These are phyloP conservation scores for Caenorhabditis sp. DNA, from an alignment of 2,888 invertebrate species.

Conservation along the genomic window DNA sequence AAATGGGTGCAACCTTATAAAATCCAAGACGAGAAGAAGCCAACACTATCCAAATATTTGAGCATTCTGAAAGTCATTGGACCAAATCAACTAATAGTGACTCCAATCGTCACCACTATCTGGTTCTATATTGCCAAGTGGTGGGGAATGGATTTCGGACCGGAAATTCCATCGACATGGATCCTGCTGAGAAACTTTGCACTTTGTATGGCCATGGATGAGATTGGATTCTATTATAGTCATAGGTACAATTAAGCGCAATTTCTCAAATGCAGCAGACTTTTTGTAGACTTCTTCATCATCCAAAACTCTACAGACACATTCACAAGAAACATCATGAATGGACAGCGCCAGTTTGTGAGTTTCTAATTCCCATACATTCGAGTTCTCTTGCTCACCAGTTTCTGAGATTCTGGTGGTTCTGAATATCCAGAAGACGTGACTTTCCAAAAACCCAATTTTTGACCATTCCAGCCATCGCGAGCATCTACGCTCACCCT, in stretches of 20 bases:
- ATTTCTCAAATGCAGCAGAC: no score
- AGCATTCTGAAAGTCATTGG: slow-evolving; percentile 46
- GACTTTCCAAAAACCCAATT: no score
- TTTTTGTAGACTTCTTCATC: slow-evolving; percentile 87
- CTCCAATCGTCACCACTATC: slow-evolving; percentile 45
- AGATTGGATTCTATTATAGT: slow-evolving; percentile 91
- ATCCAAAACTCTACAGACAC: slow-evolving; percentile 88
- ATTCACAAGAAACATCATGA: slow-evolving; percentile 93
- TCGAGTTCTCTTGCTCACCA: no score
- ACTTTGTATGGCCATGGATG: slow-evolving; percentile 89
- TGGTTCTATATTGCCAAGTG: slow-evolving; percentile 49
- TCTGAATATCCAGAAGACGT: background rate
- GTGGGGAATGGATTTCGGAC: slow-evolving; percentile 52
- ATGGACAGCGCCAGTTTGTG: slow-evolving; percentile 89
- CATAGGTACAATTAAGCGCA: slow-evolving; percentile 87
- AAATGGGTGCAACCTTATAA: slow-evolving; percentile 89
- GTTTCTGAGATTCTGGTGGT: background rate
- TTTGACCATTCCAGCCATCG: slow-evolving; percentile 74
- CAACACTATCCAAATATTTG: slow-evolving; percentile 41
- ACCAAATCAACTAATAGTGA: slow-evolving; percentile 55
- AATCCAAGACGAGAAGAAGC: slow-evolving; percentile 90
- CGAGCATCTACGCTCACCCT: slow-evolving; percentile 73
- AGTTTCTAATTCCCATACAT: no score
- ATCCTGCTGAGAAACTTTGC: slow-evolving; percentile 86
- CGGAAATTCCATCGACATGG: slow-evolving; percentile 41